phyloP scores from a whole-genome alignment of 2,113 vertebrate genomes.

The Clarias macrocephalus region DNA sequence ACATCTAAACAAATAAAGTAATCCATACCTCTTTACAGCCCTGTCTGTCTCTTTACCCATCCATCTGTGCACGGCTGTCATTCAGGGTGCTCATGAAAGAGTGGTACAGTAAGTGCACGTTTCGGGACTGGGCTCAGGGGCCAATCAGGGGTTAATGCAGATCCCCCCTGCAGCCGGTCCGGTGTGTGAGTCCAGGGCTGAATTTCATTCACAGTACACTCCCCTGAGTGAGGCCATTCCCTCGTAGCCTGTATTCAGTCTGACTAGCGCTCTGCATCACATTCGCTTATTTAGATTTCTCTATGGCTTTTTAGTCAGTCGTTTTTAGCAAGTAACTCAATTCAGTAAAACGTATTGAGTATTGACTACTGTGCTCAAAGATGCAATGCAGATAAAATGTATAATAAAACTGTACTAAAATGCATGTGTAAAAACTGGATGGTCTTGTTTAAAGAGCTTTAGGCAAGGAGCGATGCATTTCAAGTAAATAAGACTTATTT shows the following conservation, averaged over 20 bases:
- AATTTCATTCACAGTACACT: no score
- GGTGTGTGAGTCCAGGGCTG: no score
- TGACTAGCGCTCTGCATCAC: neutral
- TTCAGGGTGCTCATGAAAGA: no score
- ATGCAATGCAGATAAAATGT: neutral
- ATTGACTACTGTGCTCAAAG: neutral
- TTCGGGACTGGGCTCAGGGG: no score
- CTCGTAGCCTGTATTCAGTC: neutral
- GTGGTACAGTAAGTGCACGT: no score
- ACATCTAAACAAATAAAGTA: no score
- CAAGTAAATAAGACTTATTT: neutral
- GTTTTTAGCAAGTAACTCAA: no score
- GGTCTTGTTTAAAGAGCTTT: neutral
- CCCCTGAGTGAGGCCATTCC: neutral
- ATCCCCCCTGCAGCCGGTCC: no score
- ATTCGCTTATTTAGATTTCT: neutral
- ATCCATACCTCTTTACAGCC: no score
- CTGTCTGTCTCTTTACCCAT: no score
- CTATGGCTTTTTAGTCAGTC: neutral
- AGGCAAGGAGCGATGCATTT: neutral
- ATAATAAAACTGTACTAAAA: neutral
- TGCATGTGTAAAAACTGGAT: neutral
- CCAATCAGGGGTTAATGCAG: no score
- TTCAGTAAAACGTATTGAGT: neutral
- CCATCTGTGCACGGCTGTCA: no score